These are phyloP conservation scores for Arothron firmamentum DNA, from an alignment of 2,113 vertebrate species.

Conservation along the genomic window DNA sequence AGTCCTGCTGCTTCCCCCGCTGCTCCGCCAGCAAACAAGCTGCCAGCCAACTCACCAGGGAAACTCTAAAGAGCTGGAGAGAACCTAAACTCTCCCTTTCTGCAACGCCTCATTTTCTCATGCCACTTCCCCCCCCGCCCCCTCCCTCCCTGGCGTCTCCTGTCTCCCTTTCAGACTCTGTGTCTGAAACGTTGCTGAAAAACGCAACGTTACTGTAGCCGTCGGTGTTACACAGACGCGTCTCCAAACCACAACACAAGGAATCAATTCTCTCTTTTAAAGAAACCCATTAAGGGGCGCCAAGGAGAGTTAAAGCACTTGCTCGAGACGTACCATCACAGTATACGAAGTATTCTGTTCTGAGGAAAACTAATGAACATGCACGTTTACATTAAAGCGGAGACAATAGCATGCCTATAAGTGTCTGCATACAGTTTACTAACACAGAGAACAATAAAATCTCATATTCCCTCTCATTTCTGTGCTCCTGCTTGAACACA, in stretches of 20 bases:
- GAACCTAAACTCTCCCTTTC: conserved; percentile 52
- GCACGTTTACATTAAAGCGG: conserved; percentile 12
- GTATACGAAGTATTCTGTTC: conserved; percentile 43
- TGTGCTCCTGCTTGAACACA: conserved; percentile 10
- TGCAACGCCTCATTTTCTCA: conserved; percentile 44
- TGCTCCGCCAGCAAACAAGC: conserved; percentile 56
- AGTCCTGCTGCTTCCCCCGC: conserved; percentile 42
- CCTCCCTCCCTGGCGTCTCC: conserved; percentile 3
- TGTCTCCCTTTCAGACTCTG: conserved; percentile 11
- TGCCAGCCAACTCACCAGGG: conserved; percentile 57
- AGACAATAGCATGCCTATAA: background rate
- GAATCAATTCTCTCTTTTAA: conserved; percentile 68
- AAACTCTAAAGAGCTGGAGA: conserved; percentile 53
- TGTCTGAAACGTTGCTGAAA: background rate
- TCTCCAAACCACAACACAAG: conserved; percentile 45
- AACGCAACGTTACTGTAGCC: conserved; percentile 25
- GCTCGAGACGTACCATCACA: conserved; percentile 53
- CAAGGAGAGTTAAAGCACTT: conserved; percentile 56
- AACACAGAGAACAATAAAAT: conserved; percentile 20
- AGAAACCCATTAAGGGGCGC: conserved; percentile 64
- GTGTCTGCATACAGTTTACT: background rate
- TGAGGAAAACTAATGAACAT: conserved; percentile 32
- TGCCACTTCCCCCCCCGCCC: conserved; percentile 4
- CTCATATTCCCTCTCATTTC: conserved; percentile 14
- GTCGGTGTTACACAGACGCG: conserved; percentile 38